Percentiles rank a stretch among this genome's conserved stretches.
These are phyloP conservation scores for Indicator indicator DNA, from an alignment of 2,113 vertebrate species.

Conservation along the genomic window DNA sequence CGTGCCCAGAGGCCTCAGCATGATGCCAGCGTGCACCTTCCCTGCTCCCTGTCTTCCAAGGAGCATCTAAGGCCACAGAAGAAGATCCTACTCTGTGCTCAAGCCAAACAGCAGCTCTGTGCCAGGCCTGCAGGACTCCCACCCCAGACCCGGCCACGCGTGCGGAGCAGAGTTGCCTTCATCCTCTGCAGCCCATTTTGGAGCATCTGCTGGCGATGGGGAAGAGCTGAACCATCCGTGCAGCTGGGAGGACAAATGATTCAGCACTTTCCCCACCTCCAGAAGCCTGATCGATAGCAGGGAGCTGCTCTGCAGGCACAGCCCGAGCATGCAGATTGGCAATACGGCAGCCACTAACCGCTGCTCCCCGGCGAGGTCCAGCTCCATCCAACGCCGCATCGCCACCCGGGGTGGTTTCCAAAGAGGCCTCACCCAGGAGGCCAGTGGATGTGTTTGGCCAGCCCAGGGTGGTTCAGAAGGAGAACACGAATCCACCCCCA, in stretches of 20 bases:
- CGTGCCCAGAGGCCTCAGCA: background rate
- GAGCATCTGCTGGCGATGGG: background rate
- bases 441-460: background rate
- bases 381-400: background rate
- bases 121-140: background rate
- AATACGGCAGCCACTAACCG: background rate
- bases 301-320: background rate
- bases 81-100: rapidly evolving
- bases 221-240: background rate
- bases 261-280: slow-evolving; percentile 77
- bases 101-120: background rate
- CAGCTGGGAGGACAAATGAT: slow-evolving; percentile 63
- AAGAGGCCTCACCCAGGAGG: background rate
- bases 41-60: background rate
- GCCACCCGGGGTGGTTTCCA: background rate
- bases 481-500: background rate
- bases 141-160: background rate
- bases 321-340: background rate
- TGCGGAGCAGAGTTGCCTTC: background rate
- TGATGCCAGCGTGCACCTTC: rapidly evolving
- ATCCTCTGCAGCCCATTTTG: background rate
- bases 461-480: background rate
- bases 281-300: slow-evolving; percentile 1
- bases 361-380: background rate
- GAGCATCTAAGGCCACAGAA: background rate